phyloP scores from a whole-genome alignment of 2,888 invertebrate genomes.

The Eupithecia pulchellata region DNA sequence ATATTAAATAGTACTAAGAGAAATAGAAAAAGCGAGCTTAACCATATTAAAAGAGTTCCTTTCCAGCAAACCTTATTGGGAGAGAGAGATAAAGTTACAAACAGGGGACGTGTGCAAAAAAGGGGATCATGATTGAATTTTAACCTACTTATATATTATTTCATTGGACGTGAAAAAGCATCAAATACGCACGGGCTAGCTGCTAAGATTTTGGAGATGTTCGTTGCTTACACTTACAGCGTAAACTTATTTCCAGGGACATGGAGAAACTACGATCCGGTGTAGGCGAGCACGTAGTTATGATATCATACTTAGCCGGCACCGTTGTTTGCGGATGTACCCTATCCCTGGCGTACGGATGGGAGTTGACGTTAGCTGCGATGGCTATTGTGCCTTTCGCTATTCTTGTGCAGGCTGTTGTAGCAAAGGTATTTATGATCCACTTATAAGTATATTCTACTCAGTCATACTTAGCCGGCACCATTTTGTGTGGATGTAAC shows the following conservation, averaged over 20 bases:
- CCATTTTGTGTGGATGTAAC: slow-evolving; percentile 88
- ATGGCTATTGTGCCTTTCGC: slow-evolving; percentile 91
- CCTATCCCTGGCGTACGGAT: slow-evolving; percentile 91
- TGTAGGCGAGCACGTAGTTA: slow-evolving; percentile 92
- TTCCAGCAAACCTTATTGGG: too few relatives aligned
- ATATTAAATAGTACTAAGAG: too few relatives aligned
- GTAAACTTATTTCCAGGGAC: slow-evolving; percentile 81
- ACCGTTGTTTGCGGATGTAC: slow-evolving; percentile 88
- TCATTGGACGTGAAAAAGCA: too few relatives aligned
- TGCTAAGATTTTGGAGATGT: too few relatives aligned
- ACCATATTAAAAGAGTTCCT: too few relatives aligned
- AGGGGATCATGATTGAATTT: too few relatives aligned
- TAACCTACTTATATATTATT: too few relatives aligned
- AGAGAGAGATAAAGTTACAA: too few relatives aligned
- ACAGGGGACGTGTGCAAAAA: too few relatives aligned
- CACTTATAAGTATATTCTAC: too few relatives aligned
- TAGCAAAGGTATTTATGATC: slow-evolving; percentile 5
- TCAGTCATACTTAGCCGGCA: slow-evolving; percentile 89
- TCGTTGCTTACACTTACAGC: background rate
- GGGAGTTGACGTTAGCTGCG: slow-evolving; percentile 93
- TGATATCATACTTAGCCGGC: slow-evolving; percentile 89
- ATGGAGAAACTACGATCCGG: slow-evolving; percentile 91
- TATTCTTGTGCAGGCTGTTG: slow-evolving; percentile 80
- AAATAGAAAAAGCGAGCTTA: too few relatives aligned
- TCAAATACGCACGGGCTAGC: too few relatives aligned